Percentiles rank a stretch among this genome's conserved stretches.
phyloP scores from a whole-genome alignment of 2,113 vertebrate genomes.

The Lampris incognitus region DNA sequence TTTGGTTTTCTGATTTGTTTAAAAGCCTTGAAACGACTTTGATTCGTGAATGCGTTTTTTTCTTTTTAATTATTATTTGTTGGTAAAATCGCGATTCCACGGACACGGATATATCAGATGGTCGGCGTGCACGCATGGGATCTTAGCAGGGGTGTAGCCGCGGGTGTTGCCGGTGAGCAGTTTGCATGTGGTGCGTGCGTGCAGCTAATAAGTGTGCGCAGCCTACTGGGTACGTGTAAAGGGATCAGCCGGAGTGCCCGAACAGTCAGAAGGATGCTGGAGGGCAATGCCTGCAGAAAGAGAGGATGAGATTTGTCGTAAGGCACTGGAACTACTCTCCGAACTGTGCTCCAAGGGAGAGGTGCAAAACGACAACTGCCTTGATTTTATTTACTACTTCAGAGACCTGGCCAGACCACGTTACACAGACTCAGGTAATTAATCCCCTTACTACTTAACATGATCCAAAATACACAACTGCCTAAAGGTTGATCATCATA shows the following conservation, averaged over 20 bases:
- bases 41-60: too few species aligned
- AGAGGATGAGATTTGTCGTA: slow-evolving; percentile 97
- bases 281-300: slow-evolving; percentile 97
- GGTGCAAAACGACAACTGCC: slow-evolving; percentile 94
- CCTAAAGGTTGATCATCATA: too few species aligned
- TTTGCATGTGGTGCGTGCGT: too few species aligned
- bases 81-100: too few species aligned
- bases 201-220: background rate
- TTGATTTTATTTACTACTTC: slow-evolving; percentile 95
- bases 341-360: slow-evolving; percentile 95
- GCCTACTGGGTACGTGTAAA: slow-evolving; percentile 13
- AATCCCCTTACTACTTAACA: background rate
- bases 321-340: slow-evolving; percentile 94
- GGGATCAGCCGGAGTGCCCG: slow-evolving; percentile 81
- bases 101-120: too few species aligned
- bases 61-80: too few species aligned
- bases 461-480: background rate
- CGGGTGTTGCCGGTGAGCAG: too few species aligned
- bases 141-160: too few species aligned
- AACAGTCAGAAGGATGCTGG: slow-evolving; percentile 94
- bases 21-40: too few species aligned
- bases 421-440: slow-evolving; percentile 90
- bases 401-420: slow-evolving; percentile 92
- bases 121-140: too few species aligned
- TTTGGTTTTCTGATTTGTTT: too few species aligned